Conservation (phyloP, 2,888 invertebrate species). For the Ecdyonurus torrentis region DNA sequence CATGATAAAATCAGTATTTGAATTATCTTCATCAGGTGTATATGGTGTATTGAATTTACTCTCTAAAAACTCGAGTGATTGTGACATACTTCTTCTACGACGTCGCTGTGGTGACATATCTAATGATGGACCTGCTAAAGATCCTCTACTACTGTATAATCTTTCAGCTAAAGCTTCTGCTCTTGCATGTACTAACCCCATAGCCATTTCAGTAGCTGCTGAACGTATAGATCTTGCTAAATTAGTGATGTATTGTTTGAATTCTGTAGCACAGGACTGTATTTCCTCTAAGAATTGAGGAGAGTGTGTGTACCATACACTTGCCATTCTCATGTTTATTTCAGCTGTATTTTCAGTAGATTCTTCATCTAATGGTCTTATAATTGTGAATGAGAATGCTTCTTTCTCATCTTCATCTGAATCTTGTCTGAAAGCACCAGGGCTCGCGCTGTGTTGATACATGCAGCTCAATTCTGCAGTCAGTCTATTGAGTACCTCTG, state of each 20-base stretch:
- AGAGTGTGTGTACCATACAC: slow-evolving; percentile 87
- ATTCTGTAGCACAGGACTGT: slow-evolving; percentile 75
- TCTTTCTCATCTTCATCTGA: slow-evolving; percentile 24
- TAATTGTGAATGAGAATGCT: slow-evolving; percentile 34
- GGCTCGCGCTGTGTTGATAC: slow-evolving; percentile 13
- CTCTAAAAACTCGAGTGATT: slow-evolving; percentile 18
- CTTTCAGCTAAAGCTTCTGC: neutral
- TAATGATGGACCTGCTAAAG: slow-evolving; percentile 15
- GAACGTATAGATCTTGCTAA: slow-evolving; percentile 71
- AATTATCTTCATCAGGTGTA: slow-evolving; percentile 21
- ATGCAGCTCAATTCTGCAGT: slow-evolving; percentile 25
- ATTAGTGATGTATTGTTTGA: slow-evolving; percentile 72
- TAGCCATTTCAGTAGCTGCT: slow-evolving; percentile 88
- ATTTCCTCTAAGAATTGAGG: slow-evolving; percentile 71
- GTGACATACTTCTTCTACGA: slow-evolving; percentile 17
- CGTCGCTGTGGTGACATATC: slow-evolving; percentile 20
- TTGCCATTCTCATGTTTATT: slow-evolving; percentile 53
- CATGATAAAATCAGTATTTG: slow-evolving; percentile 8
- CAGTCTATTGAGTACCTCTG: slow-evolving; percentile 20
- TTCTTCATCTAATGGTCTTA: slow-evolving; percentile 13
- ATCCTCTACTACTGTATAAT: slow-evolving; percentile 1
- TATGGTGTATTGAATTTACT: slow-evolving; percentile 23
- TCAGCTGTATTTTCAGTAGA: slow-evolving; percentile 3
- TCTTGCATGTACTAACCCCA: slow-evolving; percentile 66
- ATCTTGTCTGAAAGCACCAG: slow-evolving; percentile 19